Evolutionary conservation across 2,113 vertebrate species (phyloP).

Genomic region (Siniperca chuatsi): DNA sequence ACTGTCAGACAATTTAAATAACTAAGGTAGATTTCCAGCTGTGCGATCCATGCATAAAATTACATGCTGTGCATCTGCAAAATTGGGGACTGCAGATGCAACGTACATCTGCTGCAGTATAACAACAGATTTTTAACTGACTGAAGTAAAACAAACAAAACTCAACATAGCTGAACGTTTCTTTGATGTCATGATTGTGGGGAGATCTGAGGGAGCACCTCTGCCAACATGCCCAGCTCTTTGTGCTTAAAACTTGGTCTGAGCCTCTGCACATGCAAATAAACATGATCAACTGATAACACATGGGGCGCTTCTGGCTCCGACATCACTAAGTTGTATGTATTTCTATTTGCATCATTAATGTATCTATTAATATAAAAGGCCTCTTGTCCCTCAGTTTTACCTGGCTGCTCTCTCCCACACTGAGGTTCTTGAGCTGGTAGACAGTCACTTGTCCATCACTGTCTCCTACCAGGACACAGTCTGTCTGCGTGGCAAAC

Average conservation of each 20-base stretch:
- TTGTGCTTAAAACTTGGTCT: no score
- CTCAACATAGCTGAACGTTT: no score
- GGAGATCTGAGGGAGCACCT: no score
- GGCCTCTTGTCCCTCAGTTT: not conserved
- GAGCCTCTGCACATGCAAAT: no score
- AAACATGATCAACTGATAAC: no score
- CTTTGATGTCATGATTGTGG: no score
- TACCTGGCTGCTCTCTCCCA: constrained; percentile 78
- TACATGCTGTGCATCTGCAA: not conserved
- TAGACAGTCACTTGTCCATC: constrained; percentile 87
- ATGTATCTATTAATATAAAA: not conserved
- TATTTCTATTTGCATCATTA: not conserved
- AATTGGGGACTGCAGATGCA: no score
- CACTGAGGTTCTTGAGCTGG: constrained; percentile 82
- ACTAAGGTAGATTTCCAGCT: not conserved
- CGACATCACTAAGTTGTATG: no score
- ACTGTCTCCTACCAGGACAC: constrained; percentile 89
- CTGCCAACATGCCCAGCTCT: no score
- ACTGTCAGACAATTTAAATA: not conserved
- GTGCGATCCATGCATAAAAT: not conserved
- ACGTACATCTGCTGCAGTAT: not conserved
- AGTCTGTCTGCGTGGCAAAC: constrained; percentile 85
- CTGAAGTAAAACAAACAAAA: no score
- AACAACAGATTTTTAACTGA: not conserved
- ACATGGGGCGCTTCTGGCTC: no score